phyloP scores from a whole-genome alignment of 2,797 vertebrate species.

The Periophthalmus magnuspinnatus region DNA sequence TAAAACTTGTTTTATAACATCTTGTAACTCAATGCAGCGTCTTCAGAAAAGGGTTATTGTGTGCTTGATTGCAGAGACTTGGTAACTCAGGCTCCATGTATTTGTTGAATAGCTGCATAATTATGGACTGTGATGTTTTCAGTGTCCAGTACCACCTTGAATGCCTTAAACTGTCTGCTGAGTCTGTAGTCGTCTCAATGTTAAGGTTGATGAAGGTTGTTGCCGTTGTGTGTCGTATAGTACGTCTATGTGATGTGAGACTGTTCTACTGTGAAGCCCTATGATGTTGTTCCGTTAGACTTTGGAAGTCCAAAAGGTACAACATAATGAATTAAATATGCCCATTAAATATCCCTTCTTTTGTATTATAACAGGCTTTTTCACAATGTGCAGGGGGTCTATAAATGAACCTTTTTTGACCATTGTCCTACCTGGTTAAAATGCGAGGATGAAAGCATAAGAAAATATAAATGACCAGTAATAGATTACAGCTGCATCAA shows the following conservation, averaged over 20 bases:
- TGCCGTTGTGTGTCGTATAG: conserved; percentile 37
- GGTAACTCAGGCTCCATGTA: conserved; percentile 63
- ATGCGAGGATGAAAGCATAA: conserved; percentile 8
- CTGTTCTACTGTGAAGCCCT: conserved; percentile 76
- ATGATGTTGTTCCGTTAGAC: background rate
- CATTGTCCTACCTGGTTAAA: background rate
- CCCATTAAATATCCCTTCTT: background rate
- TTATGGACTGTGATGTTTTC: conserved; percentile 61
- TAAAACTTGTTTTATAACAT: conserved; percentile 33
- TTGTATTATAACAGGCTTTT: conserved; percentile 10
- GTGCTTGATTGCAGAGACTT: conserved; percentile 47
- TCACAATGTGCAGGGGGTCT: conserved; percentile 37
- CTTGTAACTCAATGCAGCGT: conserved; percentile 43
- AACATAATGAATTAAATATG: background rate
- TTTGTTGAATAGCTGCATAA: conserved; percentile 59
- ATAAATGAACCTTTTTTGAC: background rate
- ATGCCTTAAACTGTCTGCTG: conserved; percentile 75
- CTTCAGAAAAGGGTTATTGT: conserved; percentile 33
- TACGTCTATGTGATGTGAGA: conserved; percentile 35
- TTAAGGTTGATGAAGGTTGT: conserved; percentile 47
- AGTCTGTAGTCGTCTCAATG: conserved; percentile 61
- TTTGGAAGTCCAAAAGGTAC: conserved; percentile 39
- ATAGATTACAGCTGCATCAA: background rate
- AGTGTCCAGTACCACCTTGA: conserved; percentile 74
- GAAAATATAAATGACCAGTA: background rate